Conservation (phyloP, 2,113 vertebrate species). For the Sapayoa aenigma region DNA sequence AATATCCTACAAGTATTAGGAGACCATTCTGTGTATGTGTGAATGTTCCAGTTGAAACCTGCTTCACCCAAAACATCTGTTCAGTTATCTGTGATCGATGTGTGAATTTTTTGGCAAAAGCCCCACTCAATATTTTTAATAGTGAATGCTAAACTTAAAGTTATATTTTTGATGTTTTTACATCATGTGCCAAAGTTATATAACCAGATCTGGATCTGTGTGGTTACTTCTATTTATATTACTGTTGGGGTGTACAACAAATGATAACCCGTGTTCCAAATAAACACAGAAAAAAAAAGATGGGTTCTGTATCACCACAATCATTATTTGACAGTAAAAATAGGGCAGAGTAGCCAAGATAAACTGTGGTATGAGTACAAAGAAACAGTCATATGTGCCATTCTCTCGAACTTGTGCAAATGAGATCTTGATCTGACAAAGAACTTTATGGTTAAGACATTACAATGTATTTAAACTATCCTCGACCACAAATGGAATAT, state of each 20-base stretch:
- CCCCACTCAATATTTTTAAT: not conserved
- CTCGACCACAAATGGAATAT: not conserved
- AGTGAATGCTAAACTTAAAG: not conserved
- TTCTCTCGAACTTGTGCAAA: not conserved
- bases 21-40: not conserved
- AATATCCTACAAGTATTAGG: not conserved
- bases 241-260: not conserved
- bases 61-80: not conserved
- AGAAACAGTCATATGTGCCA: not conserved
- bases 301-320: not conserved
- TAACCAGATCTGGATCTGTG: not conserved
- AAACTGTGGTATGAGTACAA: not conserved
- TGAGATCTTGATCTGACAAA: not conserved
- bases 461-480: not conserved
- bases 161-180: not conserved
- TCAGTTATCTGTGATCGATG: not conserved
- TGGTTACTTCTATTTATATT: slow-evolving; percentile 8
- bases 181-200: not conserved
- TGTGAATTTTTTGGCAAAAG: not conserved
- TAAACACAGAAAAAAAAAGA: not conserved
- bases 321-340: not conserved
- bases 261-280: not conserved
- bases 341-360: not conserved
- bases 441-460: not conserved
- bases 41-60: not conserved